Evolutionary conservation across 2,797 vertebrate species (phyloP).

Genomic region (Smutsia temminckii): DNA sequence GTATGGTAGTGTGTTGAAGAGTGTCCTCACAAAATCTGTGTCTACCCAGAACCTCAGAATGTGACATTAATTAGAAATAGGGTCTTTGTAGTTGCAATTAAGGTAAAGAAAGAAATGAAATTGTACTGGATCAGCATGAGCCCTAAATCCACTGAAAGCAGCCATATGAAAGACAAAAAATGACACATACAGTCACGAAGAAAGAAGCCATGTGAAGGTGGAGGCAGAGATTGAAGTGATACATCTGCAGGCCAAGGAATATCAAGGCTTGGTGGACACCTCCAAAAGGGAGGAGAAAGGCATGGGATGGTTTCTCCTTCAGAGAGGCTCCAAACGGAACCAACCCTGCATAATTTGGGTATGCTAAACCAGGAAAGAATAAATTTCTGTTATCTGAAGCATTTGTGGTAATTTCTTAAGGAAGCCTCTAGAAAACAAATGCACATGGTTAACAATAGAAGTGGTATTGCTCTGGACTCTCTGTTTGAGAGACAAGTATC

Average conservation of each 20-base stretch:
- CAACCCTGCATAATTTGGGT: neutral
- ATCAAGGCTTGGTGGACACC: neutral
- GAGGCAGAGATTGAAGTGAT: neutral
- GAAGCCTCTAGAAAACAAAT: neutral
- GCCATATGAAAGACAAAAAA: neutral
- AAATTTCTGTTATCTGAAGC: neutral
- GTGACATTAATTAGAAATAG: neutral
- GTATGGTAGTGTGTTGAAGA: neutral
- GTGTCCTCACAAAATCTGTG: neutral
- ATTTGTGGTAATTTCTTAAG: neutral
- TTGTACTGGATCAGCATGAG: neutral
- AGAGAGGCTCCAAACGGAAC: neutral
- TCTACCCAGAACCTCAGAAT: neutral
- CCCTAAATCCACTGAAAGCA: too few relatives aligned
- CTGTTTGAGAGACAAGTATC: neutral
- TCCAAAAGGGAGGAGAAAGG: neutral
- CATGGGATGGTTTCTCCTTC: neutral
- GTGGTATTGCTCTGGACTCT: neutral
- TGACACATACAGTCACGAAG: neutral
- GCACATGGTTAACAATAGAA: neutral
- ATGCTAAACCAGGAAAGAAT: neutral
- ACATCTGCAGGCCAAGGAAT: neutral
- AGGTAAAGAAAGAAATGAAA: neutral
- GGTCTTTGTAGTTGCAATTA: neutral
- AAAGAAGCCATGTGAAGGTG: neutral